Evolutionary conservation across 2,797 vertebrate species (phyloP), one percentile per base, ranked within the genome.

Genomic region (Sebastes reedi): DNA sequence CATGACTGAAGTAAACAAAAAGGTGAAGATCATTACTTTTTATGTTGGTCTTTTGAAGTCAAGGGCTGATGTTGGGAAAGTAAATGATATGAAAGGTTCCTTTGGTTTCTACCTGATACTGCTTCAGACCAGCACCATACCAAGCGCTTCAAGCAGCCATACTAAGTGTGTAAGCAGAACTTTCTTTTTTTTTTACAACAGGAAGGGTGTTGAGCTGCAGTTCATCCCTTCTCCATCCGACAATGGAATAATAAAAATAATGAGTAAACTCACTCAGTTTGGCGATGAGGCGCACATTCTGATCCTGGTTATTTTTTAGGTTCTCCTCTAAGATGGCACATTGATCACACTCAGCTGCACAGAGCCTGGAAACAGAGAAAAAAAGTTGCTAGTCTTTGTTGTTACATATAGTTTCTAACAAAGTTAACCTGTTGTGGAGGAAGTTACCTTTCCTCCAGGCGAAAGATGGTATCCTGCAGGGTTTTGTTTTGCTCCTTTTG

Each of bases 401-500:
- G n/a, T 25, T 50, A 32, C 16, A 34, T 7, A 67, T 0, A 0
- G 4, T 52, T 42, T 39, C 0, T 22, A 42, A 20, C 7, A 36
- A 61, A 30, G 11, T 36, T 1, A 24, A 42, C 24, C 27, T 25
- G 12, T 7, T 27, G 46, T 7, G 22, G 5, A 20, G 22, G 5
- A 32, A 0, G 13, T 81, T 79, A 99, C 98, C 97, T 97, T 90
- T 98, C 97, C 92, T 99, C 97, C 81, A 99, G 92, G 80, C 96
- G 94, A 88, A 95, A 93, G 87, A 98, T 94, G 24, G 97, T 95
- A 68, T 98, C 97, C 92, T 97, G 96, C 85, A 99, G 95, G 5
- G 87, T 91, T 92, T 97, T 98, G 83, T 97, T 97, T 69, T 99
- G 96, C 62, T 99, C 97, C 89, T 97, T 97, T 55, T 99, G 95